Evolutionary conservation across 2,113 vertebrate genomes (phyloP).

Genomic region (Nothoprocta perdicaria): DNA sequence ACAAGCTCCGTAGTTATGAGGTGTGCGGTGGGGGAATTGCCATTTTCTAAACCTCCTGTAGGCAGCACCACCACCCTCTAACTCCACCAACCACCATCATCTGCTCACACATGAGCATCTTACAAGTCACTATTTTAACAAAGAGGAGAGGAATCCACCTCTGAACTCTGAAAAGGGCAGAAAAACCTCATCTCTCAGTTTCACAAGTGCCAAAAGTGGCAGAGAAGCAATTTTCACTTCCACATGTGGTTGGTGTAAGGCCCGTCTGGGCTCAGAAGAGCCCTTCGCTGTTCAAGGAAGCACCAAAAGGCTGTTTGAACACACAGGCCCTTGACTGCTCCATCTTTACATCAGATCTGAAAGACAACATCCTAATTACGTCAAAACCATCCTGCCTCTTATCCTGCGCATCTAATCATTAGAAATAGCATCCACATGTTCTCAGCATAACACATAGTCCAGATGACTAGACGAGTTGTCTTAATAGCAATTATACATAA

Average conservation of each 20-base stretch:
- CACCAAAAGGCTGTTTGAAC: not conserved
- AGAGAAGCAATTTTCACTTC: not conserved
- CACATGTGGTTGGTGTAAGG: not conserved
- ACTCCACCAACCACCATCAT: not conserved
- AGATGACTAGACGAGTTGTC: slow-evolving; percentile 4
- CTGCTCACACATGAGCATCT: not conserved
- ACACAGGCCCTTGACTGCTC: not conserved
- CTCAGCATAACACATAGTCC: not conserved
- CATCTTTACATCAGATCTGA: not conserved
- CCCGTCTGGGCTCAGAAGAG: not conserved
- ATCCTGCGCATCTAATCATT: not conserved
- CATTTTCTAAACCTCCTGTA: not conserved
- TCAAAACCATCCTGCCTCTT: not conserved
- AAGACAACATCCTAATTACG: not conserved
- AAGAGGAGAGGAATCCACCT: not conserved
- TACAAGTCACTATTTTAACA: accelerated
- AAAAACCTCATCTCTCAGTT: not conserved
- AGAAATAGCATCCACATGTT: not conserved
- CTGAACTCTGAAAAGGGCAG: not conserved
- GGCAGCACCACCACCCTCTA: not conserved
- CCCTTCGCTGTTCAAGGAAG: not conserved
- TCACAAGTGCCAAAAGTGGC: not conserved
- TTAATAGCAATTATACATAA: slow-evolving; percentile 54
- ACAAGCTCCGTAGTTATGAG: not conserved
- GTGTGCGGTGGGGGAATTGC: not conserved